Evolutionary conservation across 2,888 invertebrate genomes (phyloP), one percentile per base, ranked within the genome.

Genomic region (Omphaloscelis lunosa): DNA sequence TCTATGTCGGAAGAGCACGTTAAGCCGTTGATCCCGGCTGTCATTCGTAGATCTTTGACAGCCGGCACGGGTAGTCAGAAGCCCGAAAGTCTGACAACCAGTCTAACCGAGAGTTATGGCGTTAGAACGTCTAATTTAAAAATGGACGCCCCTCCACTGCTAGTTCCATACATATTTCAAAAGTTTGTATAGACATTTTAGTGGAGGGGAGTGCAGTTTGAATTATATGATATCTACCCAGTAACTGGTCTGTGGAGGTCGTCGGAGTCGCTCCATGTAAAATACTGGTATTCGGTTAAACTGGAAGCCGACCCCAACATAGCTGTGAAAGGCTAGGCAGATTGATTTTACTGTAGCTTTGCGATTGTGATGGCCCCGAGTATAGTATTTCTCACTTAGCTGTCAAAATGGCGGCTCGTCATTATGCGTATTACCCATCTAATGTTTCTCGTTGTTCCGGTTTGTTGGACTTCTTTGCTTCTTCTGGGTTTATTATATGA

Each of bases 401-500:
- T 15, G 12, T 39, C 23, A 82, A 87, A 84, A 87, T 85, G 86
- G 86, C 89, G 84, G 74, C 75, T 68, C 63, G 66, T 70, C 69
- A 53, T 76, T 73, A 79, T 78, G n/a, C 20, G 23, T 63, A 66
- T 81, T 88, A 88, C 79, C 77, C 83, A 77, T 86, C 79, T 88
- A 85, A 86, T 66, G 79, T 86, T 39, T 82, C 79, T 85, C 90
- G 88, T 88, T 90, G 89, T 77, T 87, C 81, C 20, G 85, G 53
- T 84, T 72, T 77, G 41, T 58, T 82, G 75, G 87, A 84, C 77
- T 89, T 90, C 27, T 85, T 89, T 1, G 51, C 67, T 59, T 88
- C 88, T 4, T 90, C 90, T 34, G 89, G 77, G 23, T 82, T 80
- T 17, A 85, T 62, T 27, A 93, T 84, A 61, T 96, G 96, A 0